Base-by-base conservation (phyloP, 2,113 vertebrate genomes). In the Tenrec ecaudatus region DNA sequence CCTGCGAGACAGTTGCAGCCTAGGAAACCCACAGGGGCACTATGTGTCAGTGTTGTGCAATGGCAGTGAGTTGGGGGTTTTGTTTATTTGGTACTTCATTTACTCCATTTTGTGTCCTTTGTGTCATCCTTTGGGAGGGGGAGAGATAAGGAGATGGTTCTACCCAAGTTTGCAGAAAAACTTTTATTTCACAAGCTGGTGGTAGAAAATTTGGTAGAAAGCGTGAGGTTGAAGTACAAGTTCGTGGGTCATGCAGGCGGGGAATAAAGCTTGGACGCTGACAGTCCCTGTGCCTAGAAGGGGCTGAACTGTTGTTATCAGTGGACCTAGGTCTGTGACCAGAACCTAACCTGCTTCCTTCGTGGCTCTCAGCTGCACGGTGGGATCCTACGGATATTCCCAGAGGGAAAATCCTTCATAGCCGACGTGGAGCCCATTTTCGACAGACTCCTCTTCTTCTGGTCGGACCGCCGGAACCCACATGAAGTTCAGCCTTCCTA, bases 401-500 rank as follows among this genome's bases (percentile, higher is more conserved):
- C 99, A 14, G 99, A 99, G 96, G 99, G 99, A 29, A 98, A 99
- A 82, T 97, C 99, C 0, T 99, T 98, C 23, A 98, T 99, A 89
- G 99, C 98, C 1, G 99, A 99, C 62, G 98, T 99, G 73, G 98
- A 99, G 93, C 99, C 99, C 0, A 98, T 99, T 95, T 99, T 99
- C 96, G 99, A 99, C 96, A 97, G 99, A 83, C 98, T 99, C 84
- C 98, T 99, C 9, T 98, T 99, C 92, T 99, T 99, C 98, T 99
- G 99, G 99, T 99, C 99, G 31, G 99, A 99, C 96, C 98, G 99
- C 73, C 98, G 99, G 95, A 99, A 99, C 89, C 99, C 99, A 0
- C 99, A 99, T 22, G 99, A 99, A 98, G 99, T 99, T 47, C 99
- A 99, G 93, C 99, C 99, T 60, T 99, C 99, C 77, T 99, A 98